Evolutionary conservation across 2,797 vertebrate species (phyloP).

Genomic region (Meda fulgida): DNA sequence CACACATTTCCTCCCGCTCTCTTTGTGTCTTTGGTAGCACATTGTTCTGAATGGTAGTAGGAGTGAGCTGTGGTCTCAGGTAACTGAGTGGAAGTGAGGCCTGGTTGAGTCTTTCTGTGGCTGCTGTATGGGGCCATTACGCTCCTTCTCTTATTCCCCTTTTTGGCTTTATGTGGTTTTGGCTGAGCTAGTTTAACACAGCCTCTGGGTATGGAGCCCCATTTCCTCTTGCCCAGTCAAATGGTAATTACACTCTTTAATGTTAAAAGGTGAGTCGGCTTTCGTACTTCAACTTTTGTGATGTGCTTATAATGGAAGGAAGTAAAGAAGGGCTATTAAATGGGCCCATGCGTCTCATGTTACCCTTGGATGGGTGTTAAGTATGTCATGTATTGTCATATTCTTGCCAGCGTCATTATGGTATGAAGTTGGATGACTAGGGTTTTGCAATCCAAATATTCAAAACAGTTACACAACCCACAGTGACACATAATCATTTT

Average conservation of each 20-base stretch:
- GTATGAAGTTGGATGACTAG: background rate
- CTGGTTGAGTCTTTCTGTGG: slow-evolving; percentile 38
- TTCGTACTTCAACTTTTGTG: slow-evolving; percentile 47
- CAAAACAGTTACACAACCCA: background rate
- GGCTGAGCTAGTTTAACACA: slow-evolving; percentile 42
- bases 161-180: slow-evolving; percentile 51
- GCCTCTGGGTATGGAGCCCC: slow-evolving; percentile 55
- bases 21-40: slow-evolving; percentile 25
- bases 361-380: slow-evolving; percentile 27
- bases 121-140: slow-evolving; percentile 21
- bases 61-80: slow-evolving; percentile 42
- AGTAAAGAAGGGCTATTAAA: slow-evolving; percentile 40
- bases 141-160: slow-evolving; percentile 41
- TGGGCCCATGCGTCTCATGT: background rate
- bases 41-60: slow-evolving; percentile 42
- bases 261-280: slow-evolving; percentile 51
- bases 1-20: slow-evolving; percentile 10
- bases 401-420: background rate
- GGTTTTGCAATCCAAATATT: background rate
- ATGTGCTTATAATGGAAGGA: slow-evolving; percentile 48
- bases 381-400: slow-evolving; percentile 21
- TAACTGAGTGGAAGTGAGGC: slow-evolving; percentile 42
- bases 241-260: slow-evolving; percentile 58
- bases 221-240: slow-evolving; percentile 59
- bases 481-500: background rate